Evolutionary conservation across 2,797 vertebrate genomes (phyloP).

Genomic region (Clarias fuscus): DNA sequence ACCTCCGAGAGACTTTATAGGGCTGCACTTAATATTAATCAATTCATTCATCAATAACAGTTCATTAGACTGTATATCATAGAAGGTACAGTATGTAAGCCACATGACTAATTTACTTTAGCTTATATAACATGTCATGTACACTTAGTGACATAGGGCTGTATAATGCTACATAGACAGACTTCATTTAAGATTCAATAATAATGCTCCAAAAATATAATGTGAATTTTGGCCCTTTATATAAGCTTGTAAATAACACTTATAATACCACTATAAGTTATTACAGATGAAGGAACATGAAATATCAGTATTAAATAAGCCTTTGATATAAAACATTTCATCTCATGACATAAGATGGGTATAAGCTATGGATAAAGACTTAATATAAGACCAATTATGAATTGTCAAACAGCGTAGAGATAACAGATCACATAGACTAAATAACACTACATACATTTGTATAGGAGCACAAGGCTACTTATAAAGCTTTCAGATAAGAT

Average conservation of each 20-base stretch:
- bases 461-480: background rate
- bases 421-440: background rate
- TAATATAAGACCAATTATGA: background rate
- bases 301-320: background rate
- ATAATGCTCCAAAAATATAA: background rate
- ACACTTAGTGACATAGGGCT: background rate
- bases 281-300: background rate
- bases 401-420: background rate
- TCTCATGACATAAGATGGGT: background rate
- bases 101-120: background rate
- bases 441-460: background rate
- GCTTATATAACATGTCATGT: background rate
- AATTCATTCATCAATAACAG: too few relatives aligned
- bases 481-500: too few relatives aligned
- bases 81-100: background rate
- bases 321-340: background rate
- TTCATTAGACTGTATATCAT: too few relatives aligned
- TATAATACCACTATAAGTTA: background rate
- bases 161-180: background rate
- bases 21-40: background rate
- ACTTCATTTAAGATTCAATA: background rate
- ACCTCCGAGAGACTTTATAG: background rate
- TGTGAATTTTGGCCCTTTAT: background rate
- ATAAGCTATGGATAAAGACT: background rate
- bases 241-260: too few relatives aligned